Evolutionary conservation across 2,113 vertebrate genomes (phyloP).

Genomic region (Cygnus buccinator): DNA sequence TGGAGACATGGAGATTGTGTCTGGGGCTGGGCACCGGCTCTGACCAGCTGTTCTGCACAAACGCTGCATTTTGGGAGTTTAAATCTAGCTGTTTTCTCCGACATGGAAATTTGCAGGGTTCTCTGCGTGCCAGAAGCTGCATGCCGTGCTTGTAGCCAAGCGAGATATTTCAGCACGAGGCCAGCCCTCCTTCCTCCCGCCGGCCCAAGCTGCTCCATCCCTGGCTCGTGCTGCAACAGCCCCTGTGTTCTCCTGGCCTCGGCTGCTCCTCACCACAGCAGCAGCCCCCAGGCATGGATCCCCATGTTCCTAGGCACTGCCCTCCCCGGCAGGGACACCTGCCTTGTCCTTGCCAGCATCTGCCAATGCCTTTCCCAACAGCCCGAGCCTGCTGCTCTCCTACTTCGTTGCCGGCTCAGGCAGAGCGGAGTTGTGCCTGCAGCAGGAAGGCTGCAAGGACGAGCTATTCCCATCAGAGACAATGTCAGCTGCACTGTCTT

Average conservation of each 20-base stretch:
- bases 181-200: neutral
- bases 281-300: too few relatives aligned
- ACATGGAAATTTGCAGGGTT: neutral
- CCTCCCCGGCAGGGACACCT: neutral
- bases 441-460: neutral
- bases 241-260: rapidly evolving
- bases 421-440: neutral
- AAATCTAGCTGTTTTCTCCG: neutral
- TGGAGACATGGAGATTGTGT: neutral
- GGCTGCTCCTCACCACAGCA: neutral
- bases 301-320: too few relatives aligned
- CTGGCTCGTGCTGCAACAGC: neutral
- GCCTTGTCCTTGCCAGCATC: neutral
- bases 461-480: neutral
- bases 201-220: neutral
- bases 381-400: neutral
- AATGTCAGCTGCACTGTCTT: neutral
- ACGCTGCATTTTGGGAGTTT: neutral
- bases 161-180: neutral
- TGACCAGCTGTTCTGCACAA: neutral
- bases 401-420: neutral
- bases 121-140: neutral
- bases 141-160: neutral
- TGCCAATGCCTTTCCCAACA: neutral
- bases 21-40: rapidly evolving